These are phyloP conservation scores for Metallyticus violacea DNA, from an alignment of 2,888 invertebrate genomes.

Conservation along the genomic window DNA sequence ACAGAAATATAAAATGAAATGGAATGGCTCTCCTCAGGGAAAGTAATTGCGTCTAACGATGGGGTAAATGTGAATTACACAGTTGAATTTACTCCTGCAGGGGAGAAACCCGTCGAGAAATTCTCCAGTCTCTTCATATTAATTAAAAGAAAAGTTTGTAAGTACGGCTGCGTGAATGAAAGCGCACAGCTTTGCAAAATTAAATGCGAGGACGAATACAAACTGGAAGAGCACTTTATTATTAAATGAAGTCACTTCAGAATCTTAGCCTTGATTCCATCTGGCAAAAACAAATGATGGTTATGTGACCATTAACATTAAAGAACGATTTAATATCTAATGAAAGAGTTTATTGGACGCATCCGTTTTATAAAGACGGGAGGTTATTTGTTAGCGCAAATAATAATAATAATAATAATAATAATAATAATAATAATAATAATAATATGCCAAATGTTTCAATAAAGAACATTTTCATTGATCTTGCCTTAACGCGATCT, in stretches of 20 bases:
- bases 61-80: background rate
- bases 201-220: no score
- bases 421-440: no score
- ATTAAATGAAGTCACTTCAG: background rate
- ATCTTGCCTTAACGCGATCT: no score
- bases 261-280: background rate
- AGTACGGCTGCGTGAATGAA: background rate
- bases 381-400: no score
- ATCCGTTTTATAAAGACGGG: no score
- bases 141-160: background rate
- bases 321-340: no score
- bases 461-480: no score
- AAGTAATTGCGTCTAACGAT: background rate
- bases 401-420: no score
- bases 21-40: background rate
- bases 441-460: no score
- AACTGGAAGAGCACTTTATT: background rate
- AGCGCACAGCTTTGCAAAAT: background rate
- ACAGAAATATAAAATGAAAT: background rate
- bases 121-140: background rate
- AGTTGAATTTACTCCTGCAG: background rate
- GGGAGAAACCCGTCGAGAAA: no score
- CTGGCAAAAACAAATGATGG: no score
- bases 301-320: background rate
- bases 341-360: no score